These are phyloP conservation scores for Chaenocephalus aceratus DNA, from an alignment of 2,113 vertebrate species.

Conservation along the genomic window DNA sequence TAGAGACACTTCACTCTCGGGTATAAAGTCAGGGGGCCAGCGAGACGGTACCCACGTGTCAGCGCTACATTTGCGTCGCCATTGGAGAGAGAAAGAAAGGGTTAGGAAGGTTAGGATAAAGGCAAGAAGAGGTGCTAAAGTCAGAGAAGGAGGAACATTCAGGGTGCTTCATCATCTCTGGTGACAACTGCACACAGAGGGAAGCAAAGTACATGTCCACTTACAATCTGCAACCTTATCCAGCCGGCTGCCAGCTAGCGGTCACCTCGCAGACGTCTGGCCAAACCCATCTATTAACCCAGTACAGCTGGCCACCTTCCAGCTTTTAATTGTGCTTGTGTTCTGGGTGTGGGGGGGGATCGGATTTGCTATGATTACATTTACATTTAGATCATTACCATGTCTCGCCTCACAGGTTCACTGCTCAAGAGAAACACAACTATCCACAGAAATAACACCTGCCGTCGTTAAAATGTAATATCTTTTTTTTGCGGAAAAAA, in stretches of 20 bases:
- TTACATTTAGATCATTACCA: slow-evolving; percentile 65
- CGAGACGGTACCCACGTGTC: slow-evolving; percentile 45
- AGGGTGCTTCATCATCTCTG: slow-evolving; percentile 80
- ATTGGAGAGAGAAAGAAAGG: slow-evolving; percentile 39
- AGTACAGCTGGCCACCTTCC: slow-evolving; percentile 77
- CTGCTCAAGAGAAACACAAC: slow-evolving; percentile 39
- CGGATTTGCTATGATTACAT: slow-evolving; percentile 42
- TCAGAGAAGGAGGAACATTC: slow-evolving; percentile 63
- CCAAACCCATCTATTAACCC: slow-evolving; percentile 79
- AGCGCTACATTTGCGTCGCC: slow-evolving; percentile 40
- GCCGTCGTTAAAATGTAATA: slow-evolving; percentile 22
- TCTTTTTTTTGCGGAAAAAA: slow-evolving; percentile 16
- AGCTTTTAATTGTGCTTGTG: slow-evolving; percentile 74
- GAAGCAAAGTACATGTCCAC: slow-evolving; percentile 73
- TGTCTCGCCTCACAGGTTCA: slow-evolving; percentile 26
- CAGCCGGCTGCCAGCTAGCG: slow-evolving; percentile 76
- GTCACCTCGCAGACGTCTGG: slow-evolving; percentile 84
- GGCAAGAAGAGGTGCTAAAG: slow-evolving; percentile 54
- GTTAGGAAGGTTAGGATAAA: slow-evolving; percentile 68
- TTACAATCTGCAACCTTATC: slow-evolving; percentile 78
- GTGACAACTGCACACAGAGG: slow-evolving; percentile 76
- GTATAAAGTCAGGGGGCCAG: slow-evolving; percentile 53
- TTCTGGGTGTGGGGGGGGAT: slow-evolving; percentile 5
- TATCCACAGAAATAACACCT: slow-evolving; percentile 31
- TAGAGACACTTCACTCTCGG: slow-evolving; percentile 52